Conservation (phyloP, 2,888 invertebrate species). For the Leucoma salicis region DNA sequence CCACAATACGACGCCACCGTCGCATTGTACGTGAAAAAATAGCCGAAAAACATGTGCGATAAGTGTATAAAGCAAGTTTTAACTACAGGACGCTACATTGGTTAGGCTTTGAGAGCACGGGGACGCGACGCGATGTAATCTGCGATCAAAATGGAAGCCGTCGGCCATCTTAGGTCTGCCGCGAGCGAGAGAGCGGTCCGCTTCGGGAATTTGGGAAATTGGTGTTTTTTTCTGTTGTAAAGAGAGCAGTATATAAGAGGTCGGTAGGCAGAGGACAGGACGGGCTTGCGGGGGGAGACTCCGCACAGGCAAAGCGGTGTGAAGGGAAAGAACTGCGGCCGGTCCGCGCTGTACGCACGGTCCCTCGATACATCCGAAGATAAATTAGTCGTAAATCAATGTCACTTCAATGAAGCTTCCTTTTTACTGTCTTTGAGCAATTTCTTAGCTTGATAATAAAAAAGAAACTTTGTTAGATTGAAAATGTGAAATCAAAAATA, state of each 20-base stretch:
- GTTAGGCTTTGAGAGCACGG: conserved; percentile 73
- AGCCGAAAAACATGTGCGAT: conserved; percentile 77
- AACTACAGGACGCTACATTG: conserved; percentile 59
- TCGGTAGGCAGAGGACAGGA: conserved; percentile 74
- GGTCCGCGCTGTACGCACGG: conserved; percentile 34
- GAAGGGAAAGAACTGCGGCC: conserved; percentile 76
- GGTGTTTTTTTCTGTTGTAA: conserved; percentile 80
- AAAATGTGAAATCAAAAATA: too few relatives aligned
- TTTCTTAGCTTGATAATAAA: too few relatives aligned
- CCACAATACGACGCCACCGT: conserved; percentile 53
- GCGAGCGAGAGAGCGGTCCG: conserved; percentile 76
- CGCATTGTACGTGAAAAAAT: conserved; percentile 72
- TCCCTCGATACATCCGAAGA: conserved; percentile 50
- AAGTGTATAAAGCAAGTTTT: conserved; percentile 61
- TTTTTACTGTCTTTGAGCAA: too few relatives aligned
- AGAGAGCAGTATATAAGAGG: conserved; percentile 82
- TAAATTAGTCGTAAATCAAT: conserved; percentile 42
- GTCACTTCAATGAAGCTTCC: too few relatives aligned
- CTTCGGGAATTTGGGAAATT: conserved; percentile 80
- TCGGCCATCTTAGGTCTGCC: conserved; percentile 78
- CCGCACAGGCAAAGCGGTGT: conserved; percentile 78
- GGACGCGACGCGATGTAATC: conserved; percentile 72
- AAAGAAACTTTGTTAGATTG: too few relatives aligned
- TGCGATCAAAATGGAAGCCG: conserved; percentile 81
- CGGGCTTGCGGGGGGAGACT: conserved; percentile 60